phyloP scores from a whole-genome alignment of 37 sponge, comb jelly and placozoan genomes.

The Diacarnus erythraeanus region DNA sequence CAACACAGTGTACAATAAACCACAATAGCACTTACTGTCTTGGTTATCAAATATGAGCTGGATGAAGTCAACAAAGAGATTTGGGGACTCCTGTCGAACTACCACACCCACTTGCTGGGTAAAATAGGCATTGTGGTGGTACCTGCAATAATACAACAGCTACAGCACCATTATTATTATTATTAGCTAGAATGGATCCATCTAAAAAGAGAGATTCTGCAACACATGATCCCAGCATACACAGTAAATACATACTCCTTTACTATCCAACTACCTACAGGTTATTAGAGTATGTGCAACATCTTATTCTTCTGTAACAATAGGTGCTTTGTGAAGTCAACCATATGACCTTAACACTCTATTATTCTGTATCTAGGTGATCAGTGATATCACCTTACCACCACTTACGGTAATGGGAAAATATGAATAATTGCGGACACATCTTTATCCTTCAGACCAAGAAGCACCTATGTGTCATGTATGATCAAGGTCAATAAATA shows the following conservation, averaged over 20 bases:
- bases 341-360: no score
- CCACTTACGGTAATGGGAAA: constrained; percentile 50
- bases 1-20: background rate
- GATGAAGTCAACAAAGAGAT: constrained; percentile 19
- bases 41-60: constrained; percentile 46
- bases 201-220: no score
- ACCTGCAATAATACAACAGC: no score
- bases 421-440: constrained; percentile 48
- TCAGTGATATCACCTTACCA: background rate
- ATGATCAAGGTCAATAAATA: background rate
- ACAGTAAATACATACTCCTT: no score
- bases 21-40: constrained; percentile 33
- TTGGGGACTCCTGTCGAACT: background rate
- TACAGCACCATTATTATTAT: no score
- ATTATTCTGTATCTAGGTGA: no score
- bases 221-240: no score
- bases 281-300: no score
- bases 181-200: no score
- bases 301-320: no score
- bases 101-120: constrained; percentile 46
- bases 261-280: no score
- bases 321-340: no score
- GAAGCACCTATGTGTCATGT: constrained; percentile 16
- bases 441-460: background rate
- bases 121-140: constrained; percentile 71